A percentile compares a stretch with the other conserved stretches of the same genome.
phyloP scores from a whole-genome alignment of 2,797 vertebrate species.

The Hozukius guyotensis region DNA sequence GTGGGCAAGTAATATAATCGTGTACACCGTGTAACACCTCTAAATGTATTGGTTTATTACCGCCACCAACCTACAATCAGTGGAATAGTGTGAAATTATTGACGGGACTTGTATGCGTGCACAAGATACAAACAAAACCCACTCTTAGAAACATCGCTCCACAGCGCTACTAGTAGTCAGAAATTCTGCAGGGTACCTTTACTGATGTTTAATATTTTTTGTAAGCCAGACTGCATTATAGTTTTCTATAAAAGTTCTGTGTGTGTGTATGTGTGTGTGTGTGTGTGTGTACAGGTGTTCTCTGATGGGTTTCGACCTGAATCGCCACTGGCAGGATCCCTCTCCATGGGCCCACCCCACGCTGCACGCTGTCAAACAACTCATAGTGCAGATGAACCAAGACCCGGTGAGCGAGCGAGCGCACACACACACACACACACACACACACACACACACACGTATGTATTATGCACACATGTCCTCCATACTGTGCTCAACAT shows the following conservation, averaged over 20 bases:
- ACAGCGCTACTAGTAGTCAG: not conserved
- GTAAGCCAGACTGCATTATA: not conserved
- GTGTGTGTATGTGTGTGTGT: not conserved
- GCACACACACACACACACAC: slow-evolving; percentile 10
- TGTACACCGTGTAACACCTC: too few relatives aligned
- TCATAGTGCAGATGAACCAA: slow-evolving; percentile 95
- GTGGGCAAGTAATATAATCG: too few relatives aligned
- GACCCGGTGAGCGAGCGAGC: slow-evolving; percentile 87
- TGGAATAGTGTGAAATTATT: not conserved
- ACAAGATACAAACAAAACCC: not conserved
- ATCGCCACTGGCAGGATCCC: slow-evolving; percentile 97
- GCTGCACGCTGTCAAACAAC: slow-evolving; percentile 94
- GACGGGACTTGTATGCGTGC: not conserved
- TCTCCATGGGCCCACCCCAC: slow-evolving; percentile 97
- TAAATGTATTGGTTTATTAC: not conserved
- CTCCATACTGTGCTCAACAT: slow-evolving; percentile 29
- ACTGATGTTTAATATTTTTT: not conserved
- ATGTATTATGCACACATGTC: not conserved
- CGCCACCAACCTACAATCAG: not conserved
- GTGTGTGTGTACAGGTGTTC: slow-evolving; percentile 85
- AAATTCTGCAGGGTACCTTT: not conserved
- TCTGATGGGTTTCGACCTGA: slow-evolving; percentile 97
- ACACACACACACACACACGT: not conserved
- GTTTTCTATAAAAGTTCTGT: not conserved
- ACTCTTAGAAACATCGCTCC: not conserved